Percentiles rank a stretch among this genome's conserved stretches.
These are phyloP conservation scores for Muscidifurax raptorellus DNA, from an alignment of 1,140 invertebrate genomes.

Conservation along the genomic window DNA sequence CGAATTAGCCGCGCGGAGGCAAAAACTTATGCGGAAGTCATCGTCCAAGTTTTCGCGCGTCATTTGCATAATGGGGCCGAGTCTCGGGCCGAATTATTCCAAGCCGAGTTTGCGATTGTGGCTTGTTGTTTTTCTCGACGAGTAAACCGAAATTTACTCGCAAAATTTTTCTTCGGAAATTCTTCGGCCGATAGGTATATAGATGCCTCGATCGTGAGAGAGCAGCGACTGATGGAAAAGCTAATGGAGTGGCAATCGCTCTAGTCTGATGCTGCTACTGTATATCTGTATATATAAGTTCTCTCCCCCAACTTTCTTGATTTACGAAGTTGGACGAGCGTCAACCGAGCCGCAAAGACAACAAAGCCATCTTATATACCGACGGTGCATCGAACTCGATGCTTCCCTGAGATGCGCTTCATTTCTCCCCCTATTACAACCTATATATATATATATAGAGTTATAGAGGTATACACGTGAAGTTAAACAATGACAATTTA, in stretches of 20 bases:
- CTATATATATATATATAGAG: no score
- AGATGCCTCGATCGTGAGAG: no score
- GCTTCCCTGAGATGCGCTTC: not conserved
- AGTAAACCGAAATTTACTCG: not conserved
- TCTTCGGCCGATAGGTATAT: not conserved
- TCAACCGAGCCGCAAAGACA: not conserved
- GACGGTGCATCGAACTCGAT: not conserved
- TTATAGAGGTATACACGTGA: no score
- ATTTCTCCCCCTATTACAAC: no score
- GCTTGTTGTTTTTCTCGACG: not conserved
- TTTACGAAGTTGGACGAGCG: not conserved
- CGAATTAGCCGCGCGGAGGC: not conserved
- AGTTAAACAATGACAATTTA: no score
- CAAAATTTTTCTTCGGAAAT: not conserved
- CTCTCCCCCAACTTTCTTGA: slow-evolving; percentile 23
- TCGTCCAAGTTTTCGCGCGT: not conserved
- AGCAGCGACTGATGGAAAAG: slow-evolving; percentile 9
- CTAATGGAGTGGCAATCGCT: slow-evolving; percentile 28
- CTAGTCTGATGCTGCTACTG: not conserved
- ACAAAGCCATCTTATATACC: not conserved
- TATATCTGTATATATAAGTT: not conserved
- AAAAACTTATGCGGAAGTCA: not conserved
- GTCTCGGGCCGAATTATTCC: not conserved
- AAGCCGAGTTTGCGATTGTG: not conserved
- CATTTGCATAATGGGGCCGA: not conserved